Evolutionary conservation across 2,113 vertebrate species (phyloP), one percentile per base, ranked within the genome.

Genomic region (Amphiprion ocellaris): DNA sequence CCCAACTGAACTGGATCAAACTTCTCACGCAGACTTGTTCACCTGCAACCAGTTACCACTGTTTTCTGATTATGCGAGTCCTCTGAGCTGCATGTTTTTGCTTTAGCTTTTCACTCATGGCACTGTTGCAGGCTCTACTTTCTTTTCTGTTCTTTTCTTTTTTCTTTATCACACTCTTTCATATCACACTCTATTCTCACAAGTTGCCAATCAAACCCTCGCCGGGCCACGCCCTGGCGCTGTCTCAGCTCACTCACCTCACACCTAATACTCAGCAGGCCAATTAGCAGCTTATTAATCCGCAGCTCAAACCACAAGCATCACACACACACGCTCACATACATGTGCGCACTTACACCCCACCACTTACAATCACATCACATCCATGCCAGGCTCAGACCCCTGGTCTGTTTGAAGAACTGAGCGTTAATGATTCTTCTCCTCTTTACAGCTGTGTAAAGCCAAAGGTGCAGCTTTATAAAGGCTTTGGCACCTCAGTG

Each of bases 241-340:
- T 84, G 85, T 49, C 81, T 87, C 74, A n/a, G 79, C 85, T 80
- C 77, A 63, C 67, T 86, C 80, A 69, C 74, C 80, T 82, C 89
- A 81, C 89, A 87, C 86, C 58, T 70, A 87, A 87, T 86, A 89
- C 92, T 85, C 91, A 87, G 84, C 87, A 91, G 91, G 85, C 92
- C 91, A 94, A 93, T 95, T 94, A 94, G 87, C 90, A 89, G 87
- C 59, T 72, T 89, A 91, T 93, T 93, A 94, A 92, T 94, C 77
- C 77, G 60, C 81, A 82, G 87, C 88, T 81, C 75, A 86, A 92
- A 91, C 84, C 92, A 79, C 88, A 93, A 85, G 76, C 55, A 74
- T 79, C 33, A 75, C 23, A 62, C 68, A 77, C 74, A 69, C 30
- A 81, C 59, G 69, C 67, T 69, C 79, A 62, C 59, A 60, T 53